Base-by-base conservation (phyloP, 2,888 invertebrate species). In the Dicranocentrus wangi region DNA sequence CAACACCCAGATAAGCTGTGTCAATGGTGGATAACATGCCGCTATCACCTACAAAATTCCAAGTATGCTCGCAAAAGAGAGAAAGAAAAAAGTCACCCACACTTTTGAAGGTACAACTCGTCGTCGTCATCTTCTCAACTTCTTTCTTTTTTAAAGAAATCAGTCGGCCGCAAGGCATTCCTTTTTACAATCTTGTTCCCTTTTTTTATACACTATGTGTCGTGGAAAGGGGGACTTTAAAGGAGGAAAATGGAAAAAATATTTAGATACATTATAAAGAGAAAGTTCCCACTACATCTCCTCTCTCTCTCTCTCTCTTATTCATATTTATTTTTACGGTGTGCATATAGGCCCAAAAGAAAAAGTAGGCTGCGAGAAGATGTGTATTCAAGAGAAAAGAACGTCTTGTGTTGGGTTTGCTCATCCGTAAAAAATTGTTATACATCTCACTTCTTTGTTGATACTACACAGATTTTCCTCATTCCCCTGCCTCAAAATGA, bases 101-200 rank as follows among this genome's bases (percentile, higher is more conserved):
- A n/a, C n/a, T n/a, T 32, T 32, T 7, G 32, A 32, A 32, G 10
- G n/a, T n/a, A 32, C 3, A 32, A 32, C 32, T 32, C 5, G 21
- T 53, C 51, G 21, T 60, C 15, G 8, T 17, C 27, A 28, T 32
- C 32, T 32, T 32, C 2, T 60, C 23, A 13, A 25, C 2, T 60
- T 61, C 17, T 28, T 32, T 28, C 13, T 27, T 8, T 21, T 3
- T 10, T 7, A 32, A 61, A 32, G 39, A 13, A 65, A 39, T 65
- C 65, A 65, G 21, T 65, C 42, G 39, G 65, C 65, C 65, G 65
- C 65, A 65, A 65, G 65, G 65, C 65, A 65, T 65, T 42, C 17
- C 39, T 21, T n/a, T n/a, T 65, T 65, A 42, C 43, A 65, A 23
- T 42, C 28, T 60, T 25, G 25, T 25, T 27, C 60, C 1, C 55